A percentile compares a stretch with the other conserved stretches of the same genome.
Conservation (phyloP, 2,797 vertebrate genomes). For the Propithecus perrieri region DNA sequence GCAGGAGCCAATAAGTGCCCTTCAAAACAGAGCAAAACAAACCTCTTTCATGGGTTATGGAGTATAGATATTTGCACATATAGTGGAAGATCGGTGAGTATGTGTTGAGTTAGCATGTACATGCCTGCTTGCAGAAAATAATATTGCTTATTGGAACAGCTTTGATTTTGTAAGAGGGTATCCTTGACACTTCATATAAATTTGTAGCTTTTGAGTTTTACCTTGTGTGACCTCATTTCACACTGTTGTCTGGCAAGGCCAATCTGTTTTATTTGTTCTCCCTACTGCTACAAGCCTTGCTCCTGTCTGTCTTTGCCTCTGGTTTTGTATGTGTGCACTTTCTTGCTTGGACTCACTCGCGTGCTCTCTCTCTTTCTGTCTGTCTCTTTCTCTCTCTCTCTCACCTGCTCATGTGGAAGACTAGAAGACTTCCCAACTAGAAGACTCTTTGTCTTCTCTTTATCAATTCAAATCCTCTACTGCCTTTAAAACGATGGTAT, state of each 20-base stretch:
- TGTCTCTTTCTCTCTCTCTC: not conserved
- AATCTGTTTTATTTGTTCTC: not conserved
- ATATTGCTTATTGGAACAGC: not conserved
- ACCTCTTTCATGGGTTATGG: not conserved
- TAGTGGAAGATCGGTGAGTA: not conserved
- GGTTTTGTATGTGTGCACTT: not conserved
- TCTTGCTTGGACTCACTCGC: not conserved
- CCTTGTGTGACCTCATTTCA: not conserved
- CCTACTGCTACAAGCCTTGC: rapidly evolving
- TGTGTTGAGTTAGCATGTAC: not conserved
- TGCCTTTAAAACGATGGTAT: not conserved
- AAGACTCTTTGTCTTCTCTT: not conserved
- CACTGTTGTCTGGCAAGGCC: not conserved
- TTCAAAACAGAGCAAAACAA: not conserved
- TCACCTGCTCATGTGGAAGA: not conserved
- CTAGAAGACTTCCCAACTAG: not conserved
- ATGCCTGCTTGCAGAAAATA: not conserved
- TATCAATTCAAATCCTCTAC: not conserved
- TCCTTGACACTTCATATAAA: not conserved
- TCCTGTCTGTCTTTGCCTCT: not conserved
- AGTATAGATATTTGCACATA: not conserved
- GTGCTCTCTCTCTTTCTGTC: not conserved
- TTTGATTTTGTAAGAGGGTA: not conserved
- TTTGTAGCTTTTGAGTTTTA: not conserved
- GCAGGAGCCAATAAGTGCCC: not conserved